A percentile compares a stretch with the other conserved stretches of the same genome.
Evolutionary conservation across 2,113 vertebrate genomes (phyloP).

Genomic region (Callipepla squamata): DNA sequence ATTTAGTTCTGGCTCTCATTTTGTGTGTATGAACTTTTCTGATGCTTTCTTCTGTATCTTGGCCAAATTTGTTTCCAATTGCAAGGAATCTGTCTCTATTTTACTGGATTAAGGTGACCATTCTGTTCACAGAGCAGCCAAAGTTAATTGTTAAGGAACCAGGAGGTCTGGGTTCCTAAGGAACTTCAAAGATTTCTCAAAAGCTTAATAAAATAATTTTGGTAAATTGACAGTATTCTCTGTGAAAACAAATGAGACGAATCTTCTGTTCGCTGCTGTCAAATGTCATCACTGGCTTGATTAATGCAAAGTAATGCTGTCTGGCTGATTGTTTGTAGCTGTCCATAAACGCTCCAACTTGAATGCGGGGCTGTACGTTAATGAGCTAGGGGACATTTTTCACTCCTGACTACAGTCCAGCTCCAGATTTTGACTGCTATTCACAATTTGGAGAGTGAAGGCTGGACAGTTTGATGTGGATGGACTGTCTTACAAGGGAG

Average conservation of each 20-base stretch:
- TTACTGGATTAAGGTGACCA: not conserved
- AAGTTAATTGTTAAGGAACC: not conserved
- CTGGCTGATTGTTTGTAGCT: conserved; percentile 25
- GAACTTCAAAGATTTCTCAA: not conserved
- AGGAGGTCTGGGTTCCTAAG: not conserved
- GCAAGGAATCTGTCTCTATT: rapidly evolving
- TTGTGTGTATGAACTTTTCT: not conserved
- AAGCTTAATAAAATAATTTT: conserved; percentile 6
- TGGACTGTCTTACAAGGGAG: not conserved
- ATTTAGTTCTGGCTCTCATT: not conserved
- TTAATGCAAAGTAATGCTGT: conserved; percentile 16
- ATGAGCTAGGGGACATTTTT: conserved; percentile 5
- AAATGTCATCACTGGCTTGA: conserved; percentile 29
- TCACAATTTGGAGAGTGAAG: not conserved
- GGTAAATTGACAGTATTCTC: not conserved
- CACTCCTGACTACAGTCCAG: not conserved
- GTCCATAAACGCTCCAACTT: conserved; percentile 20
- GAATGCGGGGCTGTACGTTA: not conserved
- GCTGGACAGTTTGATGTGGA: not conserved
- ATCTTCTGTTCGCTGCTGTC: conserved; percentile 20
- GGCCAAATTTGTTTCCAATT: not conserved
- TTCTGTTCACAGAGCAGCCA: not conserved
- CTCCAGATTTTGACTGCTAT: not conserved
- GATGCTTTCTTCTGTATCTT: not conserved
- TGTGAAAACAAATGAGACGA: conserved; percentile 21